These are phyloP conservation scores for Caenorhabditis wallacei DNA, from an alignment of 2,888 invertebrate genomes.

Conservation along the genomic window DNA sequence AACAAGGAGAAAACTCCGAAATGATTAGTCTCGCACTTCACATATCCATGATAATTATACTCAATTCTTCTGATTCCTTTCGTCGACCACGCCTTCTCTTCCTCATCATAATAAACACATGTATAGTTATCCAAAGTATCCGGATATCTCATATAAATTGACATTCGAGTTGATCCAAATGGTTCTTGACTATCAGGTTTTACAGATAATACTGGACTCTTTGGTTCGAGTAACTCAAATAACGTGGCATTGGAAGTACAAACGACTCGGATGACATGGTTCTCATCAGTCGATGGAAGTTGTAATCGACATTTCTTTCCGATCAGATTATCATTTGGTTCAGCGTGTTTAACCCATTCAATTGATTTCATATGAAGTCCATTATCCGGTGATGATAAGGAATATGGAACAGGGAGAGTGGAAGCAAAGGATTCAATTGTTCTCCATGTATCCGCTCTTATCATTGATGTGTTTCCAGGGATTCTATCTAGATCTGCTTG, in stretches of 20 bases:
- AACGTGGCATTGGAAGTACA: constrained; percentile 70
- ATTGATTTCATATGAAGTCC: constrained; percentile 76
- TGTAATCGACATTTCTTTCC: constrained; percentile 69
- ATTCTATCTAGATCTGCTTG: constrained; percentile 74
- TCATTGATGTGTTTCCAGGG: constrained; percentile 72
- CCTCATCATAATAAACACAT: constrained; percentile 79
- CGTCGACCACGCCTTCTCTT: constrained; percentile 80
- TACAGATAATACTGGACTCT: constrained; percentile 73
- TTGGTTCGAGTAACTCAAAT: constrained; percentile 68
- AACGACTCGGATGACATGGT: constrained; percentile 65
- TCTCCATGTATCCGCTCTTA: constrained; percentile 65
- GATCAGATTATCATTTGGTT: constrained; percentile 64
- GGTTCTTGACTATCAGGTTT: constrained; percentile 68
- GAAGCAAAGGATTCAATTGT: constrained; percentile 69
- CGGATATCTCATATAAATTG: constrained; percentile 73
- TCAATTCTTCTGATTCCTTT: constrained; percentile 75
- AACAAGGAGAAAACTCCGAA: constrained; percentile 79
- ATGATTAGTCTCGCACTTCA: constrained; percentile 79
- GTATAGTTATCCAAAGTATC: constrained; percentile 77
- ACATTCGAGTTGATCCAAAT: constrained; percentile 65
- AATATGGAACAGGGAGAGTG: constrained; percentile 75
- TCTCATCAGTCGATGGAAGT: constrained; percentile 67
- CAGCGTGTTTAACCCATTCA: constrained; percentile 65
- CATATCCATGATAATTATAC: constrained; percentile 73
- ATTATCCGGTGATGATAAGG: constrained; percentile 72